Base-by-base conservation (phyloP, 1,140 invertebrate genomes). In the Cyclina sinensis region DNA sequence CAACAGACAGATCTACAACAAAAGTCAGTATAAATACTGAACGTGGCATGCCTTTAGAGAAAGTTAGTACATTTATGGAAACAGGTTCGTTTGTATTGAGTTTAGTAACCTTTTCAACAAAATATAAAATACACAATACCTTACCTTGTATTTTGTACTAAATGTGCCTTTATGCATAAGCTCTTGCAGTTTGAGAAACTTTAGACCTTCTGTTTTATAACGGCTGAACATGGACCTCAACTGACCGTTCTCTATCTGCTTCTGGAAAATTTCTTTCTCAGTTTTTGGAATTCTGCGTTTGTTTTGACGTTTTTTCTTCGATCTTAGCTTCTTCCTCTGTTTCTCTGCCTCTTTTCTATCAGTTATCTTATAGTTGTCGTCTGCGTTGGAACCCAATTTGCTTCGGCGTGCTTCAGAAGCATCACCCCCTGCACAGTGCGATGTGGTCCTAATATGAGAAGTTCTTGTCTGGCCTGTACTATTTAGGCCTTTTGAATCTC, bases 181-280 rank as follows among this genome's bases (percentile, higher is more conserved):
- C 27, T 87, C 73, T 9, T 48, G 57, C 24, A 87, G 18, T 37
- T 62, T 30, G 0, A 87, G 12, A 21, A 32, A 43, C 43, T 46
- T 68, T 35, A 87, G 39, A 46, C 85, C 39, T 32, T 87, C 85
- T 27, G 85, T 87, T 76, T 87, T 87, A 37, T 87, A 87, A 0
- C 62, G 57, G 39, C 85, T 87, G 46, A 80, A 46, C 74, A 78
- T 87, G n/a, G 85, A 87, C 37, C 57, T 46, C 37, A 87, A 27
- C 51, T 87, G 85, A 24, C 85, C 85, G 0, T 74, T 68, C 39
- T 80, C 76, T 0, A 87, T 51, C 11, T 65, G 57, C 21, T 24
- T 3, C 30, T 87, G 85, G 35, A 65, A 80, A 43, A 87, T 62
- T 70, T 68, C 74, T 43, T 79, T 48, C 5, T 87, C 57, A 0